Base-by-base conservation (phyloP, 2,797 vertebrate species). In the Ibycter americanus region DNA sequence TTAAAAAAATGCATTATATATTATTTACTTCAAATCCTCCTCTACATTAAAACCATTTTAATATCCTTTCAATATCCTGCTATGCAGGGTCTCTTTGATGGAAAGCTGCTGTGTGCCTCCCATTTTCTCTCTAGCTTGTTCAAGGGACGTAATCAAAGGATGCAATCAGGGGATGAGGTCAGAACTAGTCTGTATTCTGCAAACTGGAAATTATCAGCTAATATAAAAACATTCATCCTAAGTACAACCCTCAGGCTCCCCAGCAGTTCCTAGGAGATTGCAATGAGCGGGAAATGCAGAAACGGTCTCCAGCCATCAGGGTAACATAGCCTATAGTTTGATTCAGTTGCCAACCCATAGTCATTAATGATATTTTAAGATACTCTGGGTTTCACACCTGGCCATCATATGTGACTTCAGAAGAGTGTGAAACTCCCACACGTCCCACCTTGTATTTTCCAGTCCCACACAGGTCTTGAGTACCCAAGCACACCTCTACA, bases 151-250 rank as follows among this genome's bases (percentile, higher is more conserved):
- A 92, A 92, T 83, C 97, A 96, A 96, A 93, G 78, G 63, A 87
- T n/a, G 46, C 78, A 96, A 87, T 89, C 92, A 95, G 89, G 83
- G 67, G 71, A 87, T 87, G 89, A 89, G 90, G 90, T 95, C 95
- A 96, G 65, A 92, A 71, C 81, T 17, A 89, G 44, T 40, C 87
- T 90, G 49, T 85, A 67, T 83, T 96, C 78, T 92, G 63, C 65
- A 96, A 87, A 92, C 93, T 90, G 71, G 89, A 96, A 96, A 90
- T 95, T 90, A 95, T 94, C 90, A 83, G 74, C 78, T 92, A 67
- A 93, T 83, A 95, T 72, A 90, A 93, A 22, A 93, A 89, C 71
- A 80, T 58, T 65, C 65, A 85, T 78, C 67, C 21, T 40, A 80
- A 95, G 63, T 29, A 85, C 63, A 87, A 49, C 38, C 86, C 83